Evolutionary conservation across 2,888 invertebrate species (phyloP).

Genomic region (Globia sparganii): DNA sequence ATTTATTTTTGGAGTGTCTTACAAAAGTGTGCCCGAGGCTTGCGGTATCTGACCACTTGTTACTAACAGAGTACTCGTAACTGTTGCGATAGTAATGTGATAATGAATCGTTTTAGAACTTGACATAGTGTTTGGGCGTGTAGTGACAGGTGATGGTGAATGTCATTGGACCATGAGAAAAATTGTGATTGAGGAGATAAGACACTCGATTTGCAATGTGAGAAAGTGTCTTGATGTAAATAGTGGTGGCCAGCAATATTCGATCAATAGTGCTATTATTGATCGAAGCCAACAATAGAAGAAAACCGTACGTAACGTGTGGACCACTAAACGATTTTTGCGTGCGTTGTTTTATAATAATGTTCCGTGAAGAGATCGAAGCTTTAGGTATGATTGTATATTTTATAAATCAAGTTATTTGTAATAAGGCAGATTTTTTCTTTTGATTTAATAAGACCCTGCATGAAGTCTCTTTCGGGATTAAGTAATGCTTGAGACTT

Average conservation of each 20-base stretch:
- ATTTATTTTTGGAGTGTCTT: constrained; percentile 9
- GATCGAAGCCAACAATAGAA: background rate
- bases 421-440: background rate
- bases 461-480: background rate
- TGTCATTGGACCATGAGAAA: constrained; percentile 10
- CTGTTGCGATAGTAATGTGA: constrained; percentile 31
- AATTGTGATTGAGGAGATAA: constrained; percentile 1
- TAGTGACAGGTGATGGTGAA: constrained; percentile 24
- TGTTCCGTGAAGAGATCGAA: background rate
- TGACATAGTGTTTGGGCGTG: constrained; percentile 12
- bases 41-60: constrained; percentile 30
- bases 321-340: no score
- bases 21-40: constrained; percentile 33
- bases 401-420: background rate
- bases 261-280: no score
- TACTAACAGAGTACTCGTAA: constrained; percentile 27
- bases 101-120: constrained; percentile 39
- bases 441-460: background rate
- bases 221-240: background rate
- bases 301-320: background rate
- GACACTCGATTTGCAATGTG: background rate
- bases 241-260: background rate
- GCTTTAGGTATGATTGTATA: background rate
- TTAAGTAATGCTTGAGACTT: background rate
- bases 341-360: background rate